These are phyloP conservation scores for Spodoptera frugiperda DNA, from an alignment of 1,140 invertebrate genomes.

Conservation along the genomic window DNA sequence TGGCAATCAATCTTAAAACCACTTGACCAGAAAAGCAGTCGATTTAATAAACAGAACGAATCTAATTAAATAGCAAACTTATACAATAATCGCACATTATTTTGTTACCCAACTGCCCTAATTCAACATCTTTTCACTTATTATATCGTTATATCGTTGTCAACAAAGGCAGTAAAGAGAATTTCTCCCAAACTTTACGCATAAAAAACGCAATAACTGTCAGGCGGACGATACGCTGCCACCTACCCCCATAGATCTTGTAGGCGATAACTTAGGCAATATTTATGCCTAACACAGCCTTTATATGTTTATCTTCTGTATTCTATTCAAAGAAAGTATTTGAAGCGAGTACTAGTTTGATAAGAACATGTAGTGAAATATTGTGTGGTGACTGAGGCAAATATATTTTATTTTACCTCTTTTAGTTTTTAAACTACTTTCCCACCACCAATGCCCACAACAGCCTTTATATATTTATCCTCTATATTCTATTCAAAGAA, in stretches of 20 bases:
- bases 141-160: conserved; percentile 56
- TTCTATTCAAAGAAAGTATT: conserved; percentile 59
- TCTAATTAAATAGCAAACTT: too few species aligned
- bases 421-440: too few species aligned
- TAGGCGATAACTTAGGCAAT: conserved; percentile 62
- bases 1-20: too few species aligned
- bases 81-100: too few species aligned
- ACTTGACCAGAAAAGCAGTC: too few species aligned
- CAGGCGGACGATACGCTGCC: conserved; percentile 59
- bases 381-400: too few species aligned
- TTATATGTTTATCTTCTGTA: conserved; percentile 63
- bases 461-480: too few species aligned
- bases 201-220: conserved; percentile 73
- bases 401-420: too few species aligned
- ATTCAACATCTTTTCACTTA: conserved; percentile 6
- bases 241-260: conserved; percentile 63
- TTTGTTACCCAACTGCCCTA: background rate
- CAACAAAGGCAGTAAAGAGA: conserved; percentile 66
- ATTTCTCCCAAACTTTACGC: conserved; percentile 62
- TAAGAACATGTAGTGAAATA: background rate
- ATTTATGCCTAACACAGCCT: conserved; percentile 63
- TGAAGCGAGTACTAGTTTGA: conserved; percentile 43
- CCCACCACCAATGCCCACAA: too few species aligned
- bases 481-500: too few species aligned
- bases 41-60: too few species aligned